Evolutionary conservation across 2,888 invertebrate genomes (phyloP).

Genomic region (Leptopterna dolabrata): DNA sequence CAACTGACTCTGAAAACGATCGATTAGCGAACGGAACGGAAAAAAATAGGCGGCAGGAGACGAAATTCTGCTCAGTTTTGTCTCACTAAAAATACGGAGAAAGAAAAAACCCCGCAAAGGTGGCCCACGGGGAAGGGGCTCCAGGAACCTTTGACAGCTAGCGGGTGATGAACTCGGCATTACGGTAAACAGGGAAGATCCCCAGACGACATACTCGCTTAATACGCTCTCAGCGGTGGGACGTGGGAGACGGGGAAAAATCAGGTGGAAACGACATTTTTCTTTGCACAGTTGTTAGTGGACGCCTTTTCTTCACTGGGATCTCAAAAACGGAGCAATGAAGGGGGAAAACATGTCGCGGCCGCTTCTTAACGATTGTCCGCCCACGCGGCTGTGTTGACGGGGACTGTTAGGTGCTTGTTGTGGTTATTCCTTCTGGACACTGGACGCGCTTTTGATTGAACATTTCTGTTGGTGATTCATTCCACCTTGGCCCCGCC

Average conservation of each 20-base stretch:
- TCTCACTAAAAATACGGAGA: too few species aligned
- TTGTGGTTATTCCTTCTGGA: too few species aligned
- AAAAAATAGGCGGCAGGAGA: neutral
- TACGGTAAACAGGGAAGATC: constrained; percentile 13
- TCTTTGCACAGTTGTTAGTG: neutral
- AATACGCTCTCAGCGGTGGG: neutral
- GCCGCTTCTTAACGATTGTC: neutral
- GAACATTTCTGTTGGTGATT: too few species aligned
- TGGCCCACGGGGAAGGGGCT: neutral
- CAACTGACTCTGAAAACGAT: neutral
- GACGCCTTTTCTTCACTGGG: neutral
- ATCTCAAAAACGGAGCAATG: neutral
- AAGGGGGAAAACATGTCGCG: neutral
- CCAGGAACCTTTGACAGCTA: neutral
- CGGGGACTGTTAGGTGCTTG: too few species aligned
- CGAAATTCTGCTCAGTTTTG: neutral
- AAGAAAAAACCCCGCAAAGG: neutral
- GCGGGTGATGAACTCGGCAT: constrained; percentile 25
- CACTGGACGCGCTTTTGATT: too few species aligned
- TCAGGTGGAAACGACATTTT: neutral
- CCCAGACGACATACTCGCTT: neutral
- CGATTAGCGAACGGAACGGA: constrained; percentile 17
- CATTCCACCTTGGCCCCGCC: too few species aligned
- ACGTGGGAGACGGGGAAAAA: neutral
- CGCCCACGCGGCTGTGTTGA: too few species aligned